Conservation (phyloP, 1,140 invertebrate genomes). For the Megalopta genalis region DNA sequence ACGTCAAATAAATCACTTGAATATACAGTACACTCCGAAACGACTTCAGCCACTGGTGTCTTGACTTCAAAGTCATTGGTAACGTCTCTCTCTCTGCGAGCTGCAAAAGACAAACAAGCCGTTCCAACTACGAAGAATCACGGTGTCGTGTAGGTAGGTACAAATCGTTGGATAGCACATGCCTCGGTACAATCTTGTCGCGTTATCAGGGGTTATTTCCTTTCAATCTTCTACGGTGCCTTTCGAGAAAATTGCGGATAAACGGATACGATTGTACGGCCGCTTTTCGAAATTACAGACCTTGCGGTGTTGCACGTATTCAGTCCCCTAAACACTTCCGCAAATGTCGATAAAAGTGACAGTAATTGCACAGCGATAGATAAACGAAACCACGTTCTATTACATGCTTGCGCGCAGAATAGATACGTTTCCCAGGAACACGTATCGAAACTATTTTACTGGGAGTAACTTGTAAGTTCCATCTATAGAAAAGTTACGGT, state of each 20-base stretch:
- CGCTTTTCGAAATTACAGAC: slow-evolving; percentile 55
- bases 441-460: neutral
- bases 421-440: neutral
- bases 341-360: slow-evolving; percentile 47
- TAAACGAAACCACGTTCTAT: neutral
- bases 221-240: slow-evolving; percentile 21
- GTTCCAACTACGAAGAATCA: slow-evolving; percentile 3
- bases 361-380: slow-evolving; percentile 45
- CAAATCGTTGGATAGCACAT: neutral
- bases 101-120: neutral
- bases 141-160: slow-evolving; percentile 6
- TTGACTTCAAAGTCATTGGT: slow-evolving; percentile 11
- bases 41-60: neutral
- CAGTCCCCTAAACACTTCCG: slow-evolving; percentile 15
- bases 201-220: slow-evolving; percentile 42
- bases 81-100: neutral
- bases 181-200: slow-evolving; percentile 15
- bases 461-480: neutral
- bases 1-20: slow-evolving; percentile 41
- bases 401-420: neutral
- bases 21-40: slow-evolving; percentile 3
- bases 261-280: slow-evolving; percentile 35
- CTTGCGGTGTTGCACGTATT: slow-evolving; percentile 7
- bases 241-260: slow-evolving; percentile 47
- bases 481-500: neutral